Percentiles rank a stretch among this genome's conserved stretches.
Evolutionary conservation across 2,797 vertebrate genomes (phyloP).

Genomic region (Gymnocypris eckloni): DNA sequence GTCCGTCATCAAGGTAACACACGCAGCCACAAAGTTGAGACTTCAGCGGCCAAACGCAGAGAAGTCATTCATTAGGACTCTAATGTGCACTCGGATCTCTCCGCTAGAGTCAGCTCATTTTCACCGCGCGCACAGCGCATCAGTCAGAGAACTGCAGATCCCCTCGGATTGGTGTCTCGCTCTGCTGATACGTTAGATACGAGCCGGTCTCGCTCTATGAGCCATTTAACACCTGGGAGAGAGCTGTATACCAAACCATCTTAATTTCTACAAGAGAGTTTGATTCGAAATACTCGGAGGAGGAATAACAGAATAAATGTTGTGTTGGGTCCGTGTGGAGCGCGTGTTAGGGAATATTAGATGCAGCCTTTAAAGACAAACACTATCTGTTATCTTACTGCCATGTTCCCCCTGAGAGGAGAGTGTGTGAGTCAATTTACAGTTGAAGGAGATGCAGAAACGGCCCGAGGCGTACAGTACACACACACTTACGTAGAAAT

Average conservation of each 20-base stretch:
- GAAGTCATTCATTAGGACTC: slow-evolving; percentile 8
- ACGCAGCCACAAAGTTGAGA: slow-evolving; percentile 11
- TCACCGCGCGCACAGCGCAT: neutral
- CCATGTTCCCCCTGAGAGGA: slow-evolving; percentile 41
- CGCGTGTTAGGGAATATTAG: slow-evolving; percentile 32
- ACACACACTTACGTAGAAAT: neutral
- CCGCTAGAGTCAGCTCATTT: slow-evolving; percentile 23
- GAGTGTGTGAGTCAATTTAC: slow-evolving; percentile 28
- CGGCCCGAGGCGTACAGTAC: neutral
- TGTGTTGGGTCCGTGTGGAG: neutral
- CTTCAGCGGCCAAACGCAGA: neutral
- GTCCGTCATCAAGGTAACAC: slow-evolving; percentile 87
- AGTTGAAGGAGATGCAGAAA: slow-evolving; percentile 23
- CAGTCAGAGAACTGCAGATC: slow-evolving; percentile 19
- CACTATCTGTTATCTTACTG: slow-evolving; percentile 41
- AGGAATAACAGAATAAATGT: slow-evolving; percentile 47
- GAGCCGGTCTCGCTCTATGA: neutral
- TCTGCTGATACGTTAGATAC: slow-evolving; percentile 22
- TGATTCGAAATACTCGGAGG: slow-evolving; percentile 32
- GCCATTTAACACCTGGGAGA: slow-evolving; percentile 27
- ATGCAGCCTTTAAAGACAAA: slow-evolving; percentile 38
- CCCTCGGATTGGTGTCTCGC: slow-evolving; percentile 10
- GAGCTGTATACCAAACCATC: slow-evolving; percentile 21
- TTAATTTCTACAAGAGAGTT: slow-evolving; percentile 43
- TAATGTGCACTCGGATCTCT: neutral